Base-by-base conservation (phyloP, 2,113 vertebrate species). In the Etia nguti region DNA sequence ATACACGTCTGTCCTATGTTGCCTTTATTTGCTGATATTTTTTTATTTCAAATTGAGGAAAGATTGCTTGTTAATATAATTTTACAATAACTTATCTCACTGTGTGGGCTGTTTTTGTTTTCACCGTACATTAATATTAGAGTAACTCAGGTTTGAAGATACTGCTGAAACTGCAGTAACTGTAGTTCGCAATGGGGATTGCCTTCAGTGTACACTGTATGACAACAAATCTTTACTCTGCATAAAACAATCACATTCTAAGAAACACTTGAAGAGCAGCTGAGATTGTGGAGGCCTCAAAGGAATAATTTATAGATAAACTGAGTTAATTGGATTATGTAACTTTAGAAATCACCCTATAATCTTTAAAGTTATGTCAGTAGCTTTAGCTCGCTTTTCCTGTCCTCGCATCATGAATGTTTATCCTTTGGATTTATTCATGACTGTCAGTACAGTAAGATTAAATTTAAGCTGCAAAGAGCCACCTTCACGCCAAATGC, bases 51-150 rank as follows among this genome's bases (percentile, higher is more conserved):
- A 95, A 95, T 94, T 88, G 70, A 95, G 94, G 96, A 96, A 96
- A 97, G 96, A 96, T 96, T 96, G 96, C 95, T 96, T 95, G 92
- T 96, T 96, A 97, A 97, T 98, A 97, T 98, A 97, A 96, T 96
- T 98, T 97, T 97, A 96, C 96, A 97, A 97, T 97, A 97, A 97
- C 97, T 97, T 97, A 98, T 96, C 95, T 95, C 95, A 95, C 86
- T 95, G 97, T 90, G 90, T 93, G 84, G 81, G 10, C 81, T 91
- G 86, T 88, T 9, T 93, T 93, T 83, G 46, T 88, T 89, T 80
- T 48, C 4, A 7, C 2, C 50, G 6, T 5, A 7, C 22, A 31
- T 24, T 34, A 3, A 13, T 50, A 31, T 52, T 77, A 34, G 73
- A 68, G 68, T 54, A 38, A 48, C 16, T 26, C 20, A n/a, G 55